Evolutionary conservation across 2,888 invertebrate species (phyloP).

Genomic region (Hoplodrina ambigua): DNA sequence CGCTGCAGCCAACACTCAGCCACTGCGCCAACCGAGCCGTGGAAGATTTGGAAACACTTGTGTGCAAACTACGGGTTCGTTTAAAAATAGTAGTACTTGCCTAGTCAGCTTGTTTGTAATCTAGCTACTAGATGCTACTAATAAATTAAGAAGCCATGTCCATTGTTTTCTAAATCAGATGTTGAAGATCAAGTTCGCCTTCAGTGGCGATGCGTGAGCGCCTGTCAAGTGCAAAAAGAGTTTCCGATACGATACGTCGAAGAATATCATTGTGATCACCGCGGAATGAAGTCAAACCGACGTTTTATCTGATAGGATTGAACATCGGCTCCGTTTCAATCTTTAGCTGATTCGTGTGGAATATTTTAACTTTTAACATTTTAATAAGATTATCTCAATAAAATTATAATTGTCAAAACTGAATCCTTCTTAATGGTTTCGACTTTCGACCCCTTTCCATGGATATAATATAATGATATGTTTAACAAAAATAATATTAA

Average conservation of each 20-base stretch:
- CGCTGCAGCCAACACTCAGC: too few species aligned
- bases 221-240: slow-evolving; percentile 49
- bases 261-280: slow-evolving; percentile 42
- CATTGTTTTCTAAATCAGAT: slow-evolving; percentile 15
- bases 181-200: slow-evolving; percentile 37
- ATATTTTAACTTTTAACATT: background rate
- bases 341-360: background rate
- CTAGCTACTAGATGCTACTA: background rate
- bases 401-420: background rate
- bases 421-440: slow-evolving; percentile 15
- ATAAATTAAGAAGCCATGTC: slow-evolving; percentile 2
- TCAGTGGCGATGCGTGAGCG: slow-evolving; percentile 44
- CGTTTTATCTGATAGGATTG: slow-evolving; percentile 47
- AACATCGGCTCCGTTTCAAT: slow-evolving; percentile 5
- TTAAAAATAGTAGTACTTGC: too few species aligned
- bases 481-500: slow-evolving; percentile 7
- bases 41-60: background rate
- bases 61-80: background rate
- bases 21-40: too few species aligned
- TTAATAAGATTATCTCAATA: background rate
- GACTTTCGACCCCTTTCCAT: slow-evolving; percentile 13
- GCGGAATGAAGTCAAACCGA: slow-evolving; percentile 27
- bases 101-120: background rate
- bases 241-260: slow-evolving; percentile 31
- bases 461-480: slow-evolving; percentile 3